phyloP scores from a whole-genome alignment of 2,797 vertebrate species.

The Rousettus madagascariensis region DNA sequence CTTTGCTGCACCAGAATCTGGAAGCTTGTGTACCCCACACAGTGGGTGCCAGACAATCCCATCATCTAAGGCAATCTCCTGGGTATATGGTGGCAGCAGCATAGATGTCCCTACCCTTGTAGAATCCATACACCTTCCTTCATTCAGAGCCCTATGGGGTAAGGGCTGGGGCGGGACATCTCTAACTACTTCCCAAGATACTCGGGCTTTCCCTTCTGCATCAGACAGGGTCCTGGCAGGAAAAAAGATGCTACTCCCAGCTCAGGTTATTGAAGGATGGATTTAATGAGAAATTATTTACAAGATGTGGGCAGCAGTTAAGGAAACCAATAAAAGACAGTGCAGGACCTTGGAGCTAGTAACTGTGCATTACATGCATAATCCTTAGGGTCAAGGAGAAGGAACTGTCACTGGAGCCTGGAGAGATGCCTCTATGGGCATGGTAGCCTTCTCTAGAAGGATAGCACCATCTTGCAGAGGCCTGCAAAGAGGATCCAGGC shows the following conservation, averaged over 20 bases:
- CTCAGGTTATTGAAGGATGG: neutral
- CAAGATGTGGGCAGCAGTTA: neutral
- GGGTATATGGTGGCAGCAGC: neutral
- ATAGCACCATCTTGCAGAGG: neutral
- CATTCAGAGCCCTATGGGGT: fast-evolving
- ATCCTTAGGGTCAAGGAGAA: neutral
- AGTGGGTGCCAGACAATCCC: too few species aligned
- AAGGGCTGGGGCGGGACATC: fast-evolving
- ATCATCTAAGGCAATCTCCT: neutral
- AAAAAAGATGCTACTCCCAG: neutral
- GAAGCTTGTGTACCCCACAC: neutral
- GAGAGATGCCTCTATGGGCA: neutral
- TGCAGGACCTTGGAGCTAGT: neutral
- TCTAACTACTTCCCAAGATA: neutral
- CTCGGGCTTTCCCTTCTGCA: neutral
- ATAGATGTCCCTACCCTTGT: too few species aligned
- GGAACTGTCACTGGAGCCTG: too few species aligned
- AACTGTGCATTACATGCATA: fast-evolving
- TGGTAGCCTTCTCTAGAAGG: neutral
- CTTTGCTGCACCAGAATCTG: neutral
- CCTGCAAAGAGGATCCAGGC: neutral
- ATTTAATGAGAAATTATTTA: neutral
- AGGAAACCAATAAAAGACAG: neutral
- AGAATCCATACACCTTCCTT: neutral
- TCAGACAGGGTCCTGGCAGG: neutral